These are phyloP conservation scores for Cepphus grylle DNA, from an alignment of 2,113 vertebrate species.

Conservation along the genomic window DNA sequence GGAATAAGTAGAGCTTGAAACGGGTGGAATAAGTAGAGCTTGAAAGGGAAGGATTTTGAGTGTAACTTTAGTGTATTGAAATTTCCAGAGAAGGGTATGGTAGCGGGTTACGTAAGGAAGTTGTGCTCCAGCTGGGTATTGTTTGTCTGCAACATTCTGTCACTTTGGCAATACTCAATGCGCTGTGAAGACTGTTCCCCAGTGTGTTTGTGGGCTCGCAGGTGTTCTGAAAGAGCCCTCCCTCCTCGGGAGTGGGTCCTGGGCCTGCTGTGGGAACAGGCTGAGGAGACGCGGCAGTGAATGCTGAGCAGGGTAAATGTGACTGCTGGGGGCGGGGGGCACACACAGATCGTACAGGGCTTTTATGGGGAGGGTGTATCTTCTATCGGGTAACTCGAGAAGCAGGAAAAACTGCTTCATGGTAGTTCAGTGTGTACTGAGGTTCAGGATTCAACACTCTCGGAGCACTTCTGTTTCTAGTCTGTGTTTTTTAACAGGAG, in stretches of 20 bases:
- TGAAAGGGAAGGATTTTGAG: neutral
- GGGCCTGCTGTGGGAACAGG: accelerated
- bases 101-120: neutral
- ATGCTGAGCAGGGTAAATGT: accelerated
- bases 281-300: accelerated
- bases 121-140: neutral
- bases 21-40: neutral
- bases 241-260: accelerated
- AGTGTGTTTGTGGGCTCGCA: accelerated
- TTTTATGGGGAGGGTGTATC: neutral
- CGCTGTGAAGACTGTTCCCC: accelerated
- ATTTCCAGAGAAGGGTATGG: neutral
- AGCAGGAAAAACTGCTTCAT: neutral
- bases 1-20: neutral
- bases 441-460: neutral
- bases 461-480: neutral
- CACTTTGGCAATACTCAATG: accelerated
- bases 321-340: neutral
- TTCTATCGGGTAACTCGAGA: neutral
- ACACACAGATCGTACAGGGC: neutral
- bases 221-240: neutral
- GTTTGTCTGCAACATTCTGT: accelerated
- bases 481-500: neutral
- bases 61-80: neutral
- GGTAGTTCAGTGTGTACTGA: accelerated